Percentiles rank a stretch among this genome's conserved stretches.
phyloP scores from a whole-genome alignment of 2,888 invertebrate species.

The Caradrina clavipalpis region DNA sequence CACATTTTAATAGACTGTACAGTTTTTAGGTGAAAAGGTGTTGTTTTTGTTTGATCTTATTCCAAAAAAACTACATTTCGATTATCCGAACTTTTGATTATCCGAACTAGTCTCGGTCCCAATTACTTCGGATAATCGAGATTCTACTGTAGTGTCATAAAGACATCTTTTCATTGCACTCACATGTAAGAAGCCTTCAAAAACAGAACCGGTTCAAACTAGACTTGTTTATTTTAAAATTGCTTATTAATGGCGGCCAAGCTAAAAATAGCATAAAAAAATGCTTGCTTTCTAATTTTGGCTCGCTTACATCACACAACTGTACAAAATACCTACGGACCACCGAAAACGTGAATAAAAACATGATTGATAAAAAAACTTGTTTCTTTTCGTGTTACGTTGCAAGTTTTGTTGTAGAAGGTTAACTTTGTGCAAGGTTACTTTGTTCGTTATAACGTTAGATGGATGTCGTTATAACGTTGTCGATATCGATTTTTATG shows the following conservation, averaged over 20 bases:
- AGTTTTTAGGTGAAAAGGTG: too few relatives aligned
- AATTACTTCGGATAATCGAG: too few relatives aligned
- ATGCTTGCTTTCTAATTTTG: slow-evolving; percentile 65
- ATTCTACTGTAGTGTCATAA: background rate
- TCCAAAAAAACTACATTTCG: too few relatives aligned
- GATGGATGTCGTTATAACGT: too few relatives aligned
- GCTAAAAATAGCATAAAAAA: slow-evolving; percentile 61
- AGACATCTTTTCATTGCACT: background rate
- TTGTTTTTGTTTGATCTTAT: too few relatives aligned
- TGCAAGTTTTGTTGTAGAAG: slow-evolving; percentile 20
- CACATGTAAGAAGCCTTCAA: slow-evolving; percentile 18
- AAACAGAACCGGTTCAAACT: slow-evolving; percentile 44
- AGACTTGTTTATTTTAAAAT: slow-evolving; percentile 44
- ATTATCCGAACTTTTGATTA: too few relatives aligned
- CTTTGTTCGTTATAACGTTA: too few relatives aligned
- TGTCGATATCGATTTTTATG: too few relatives aligned
- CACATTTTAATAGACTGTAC: too few relatives aligned
- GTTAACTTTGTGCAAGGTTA: background rate
- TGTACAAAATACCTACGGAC: slow-evolving; percentile 57
- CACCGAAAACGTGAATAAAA: slow-evolving; percentile 54
- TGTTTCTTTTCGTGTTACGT: slow-evolving; percentile 22
- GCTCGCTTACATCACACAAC: slow-evolving; percentile 63
- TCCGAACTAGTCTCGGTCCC: too few relatives aligned
- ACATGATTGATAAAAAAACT: slow-evolving; percentile 62
- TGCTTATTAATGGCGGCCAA: slow-evolving; percentile 46